Conservation (phyloP, 1,140 invertebrate genomes). For the Vanessa tameamea region DNA sequence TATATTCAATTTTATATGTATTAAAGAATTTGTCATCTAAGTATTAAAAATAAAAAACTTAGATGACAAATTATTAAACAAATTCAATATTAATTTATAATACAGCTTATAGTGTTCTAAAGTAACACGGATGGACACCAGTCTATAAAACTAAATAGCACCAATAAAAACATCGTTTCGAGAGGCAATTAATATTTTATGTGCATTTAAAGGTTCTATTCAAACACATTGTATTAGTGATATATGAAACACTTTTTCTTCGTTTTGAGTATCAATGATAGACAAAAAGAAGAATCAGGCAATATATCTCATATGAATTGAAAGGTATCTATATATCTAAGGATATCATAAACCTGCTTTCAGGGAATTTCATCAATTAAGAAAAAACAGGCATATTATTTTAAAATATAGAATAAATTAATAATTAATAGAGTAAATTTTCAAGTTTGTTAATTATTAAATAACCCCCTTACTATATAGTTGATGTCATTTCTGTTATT, state of each 20-base stretch:
- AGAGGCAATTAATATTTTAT: conserved; percentile 16
- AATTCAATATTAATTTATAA: neutral
- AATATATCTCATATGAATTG: no score
- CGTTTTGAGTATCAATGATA: neutral
- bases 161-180: conserved; percentile 15
- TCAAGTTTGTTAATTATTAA: neutral
- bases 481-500: neutral
- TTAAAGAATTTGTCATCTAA: no score
- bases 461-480: neutral
- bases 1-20: no score
- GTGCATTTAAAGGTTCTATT: neutral
- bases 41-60: no score
- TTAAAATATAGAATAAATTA: neutral
- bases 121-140: neutral
- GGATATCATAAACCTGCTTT: no score
- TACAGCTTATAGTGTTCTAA: neutral
- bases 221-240: neutral
- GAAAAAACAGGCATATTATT: no score
- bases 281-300: neutral
- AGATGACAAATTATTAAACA: neutral
- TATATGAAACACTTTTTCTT: neutral
- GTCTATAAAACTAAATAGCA: neutral
- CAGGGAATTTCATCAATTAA: no score
- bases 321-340: no score
- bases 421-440: neutral